phyloP scores from a whole-genome alignment of 1,140 invertebrate genomes.

The Lerema accius region DNA sequence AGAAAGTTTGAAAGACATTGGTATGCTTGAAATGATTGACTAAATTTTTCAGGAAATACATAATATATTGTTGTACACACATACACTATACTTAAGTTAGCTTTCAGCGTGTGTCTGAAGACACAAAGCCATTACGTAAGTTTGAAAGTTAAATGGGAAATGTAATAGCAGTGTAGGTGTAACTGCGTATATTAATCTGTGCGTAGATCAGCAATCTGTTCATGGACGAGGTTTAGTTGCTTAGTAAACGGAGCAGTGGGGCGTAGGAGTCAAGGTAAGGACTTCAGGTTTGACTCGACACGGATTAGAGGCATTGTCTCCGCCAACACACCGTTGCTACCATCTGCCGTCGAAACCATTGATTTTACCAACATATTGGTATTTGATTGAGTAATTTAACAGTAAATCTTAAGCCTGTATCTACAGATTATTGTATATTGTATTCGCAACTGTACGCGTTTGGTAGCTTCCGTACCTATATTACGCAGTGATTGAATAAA shows the following conservation, averaged over 20 bases:
- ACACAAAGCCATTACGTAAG: slow-evolving; percentile 10
- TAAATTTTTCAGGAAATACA: no score
- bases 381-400: no score
- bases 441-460: no score
- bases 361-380: background rate
- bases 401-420: background rate
- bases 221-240: slow-evolving; percentile 50
- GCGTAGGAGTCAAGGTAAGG: slow-evolving; percentile 82
- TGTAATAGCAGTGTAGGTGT: slow-evolving; percentile 29
- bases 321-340: slow-evolving; percentile 71
- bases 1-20: no score
- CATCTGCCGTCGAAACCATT: slow-evolving; percentile 49
- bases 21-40: no score
- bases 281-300: slow-evolving; percentile 65
- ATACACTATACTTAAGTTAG: no score
- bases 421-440: background rate
- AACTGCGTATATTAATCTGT: slow-evolving; percentile 28
- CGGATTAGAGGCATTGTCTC: slow-evolving; percentile 69
- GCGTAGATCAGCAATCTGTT: slow-evolving; percentile 29
- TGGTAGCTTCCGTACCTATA: no score
- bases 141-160: slow-evolving; percentile 26
- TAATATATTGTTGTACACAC: no score
- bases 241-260: slow-evolving; percentile 65
- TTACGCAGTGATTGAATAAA: no score
- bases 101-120: background rate